Evolutionary conservation across 2,113 vertebrate genomes (phyloP).

Genomic region (Megatriorchis doriae): DNA sequence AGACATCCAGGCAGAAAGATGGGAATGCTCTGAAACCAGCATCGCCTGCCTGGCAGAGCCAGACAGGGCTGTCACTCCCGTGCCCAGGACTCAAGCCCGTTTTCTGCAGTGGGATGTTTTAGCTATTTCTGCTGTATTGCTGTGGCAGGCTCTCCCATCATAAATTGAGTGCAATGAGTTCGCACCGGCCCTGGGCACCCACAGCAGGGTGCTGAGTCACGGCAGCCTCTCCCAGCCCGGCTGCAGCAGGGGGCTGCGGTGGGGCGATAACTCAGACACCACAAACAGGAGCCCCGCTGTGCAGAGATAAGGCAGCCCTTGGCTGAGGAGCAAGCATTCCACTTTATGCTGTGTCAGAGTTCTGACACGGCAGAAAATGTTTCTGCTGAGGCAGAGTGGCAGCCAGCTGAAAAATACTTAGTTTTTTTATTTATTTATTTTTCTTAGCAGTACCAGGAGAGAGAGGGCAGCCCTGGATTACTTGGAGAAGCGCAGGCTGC

Average conservation of each 20-base stretch:
- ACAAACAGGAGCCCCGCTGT: background rate
- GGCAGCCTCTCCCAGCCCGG: background rate
- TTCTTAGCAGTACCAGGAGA: background rate
- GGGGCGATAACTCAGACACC: background rate
- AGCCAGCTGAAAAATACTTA: background rate
- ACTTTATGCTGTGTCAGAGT: conserved; percentile 21
- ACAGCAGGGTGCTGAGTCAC: conserved; percentile 22
- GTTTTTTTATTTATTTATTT: background rate
- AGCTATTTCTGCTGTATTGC: background rate
- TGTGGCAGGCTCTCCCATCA: background rate
- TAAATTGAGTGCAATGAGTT: rapidly evolving
- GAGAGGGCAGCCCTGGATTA: rapidly evolving
- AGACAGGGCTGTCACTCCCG: rapidly evolving
- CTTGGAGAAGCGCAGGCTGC: rapidly evolving
- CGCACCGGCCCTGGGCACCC: rapidly evolving
- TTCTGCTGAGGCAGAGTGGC: background rate
- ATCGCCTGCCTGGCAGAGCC: too few species aligned
- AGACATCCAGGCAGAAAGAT: background rate
- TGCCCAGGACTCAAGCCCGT: rapidly evolving
- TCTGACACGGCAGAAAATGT: conserved; percentile 25
- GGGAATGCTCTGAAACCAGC: background rate
- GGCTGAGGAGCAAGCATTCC: background rate
- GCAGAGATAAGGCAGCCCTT: background rate
- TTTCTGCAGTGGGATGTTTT: background rate
- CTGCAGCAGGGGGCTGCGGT: rapidly evolving